phyloP scores from a whole-genome alignment of 2,888 invertebrate genomes.

The Himalopsyche japonica region DNA sequence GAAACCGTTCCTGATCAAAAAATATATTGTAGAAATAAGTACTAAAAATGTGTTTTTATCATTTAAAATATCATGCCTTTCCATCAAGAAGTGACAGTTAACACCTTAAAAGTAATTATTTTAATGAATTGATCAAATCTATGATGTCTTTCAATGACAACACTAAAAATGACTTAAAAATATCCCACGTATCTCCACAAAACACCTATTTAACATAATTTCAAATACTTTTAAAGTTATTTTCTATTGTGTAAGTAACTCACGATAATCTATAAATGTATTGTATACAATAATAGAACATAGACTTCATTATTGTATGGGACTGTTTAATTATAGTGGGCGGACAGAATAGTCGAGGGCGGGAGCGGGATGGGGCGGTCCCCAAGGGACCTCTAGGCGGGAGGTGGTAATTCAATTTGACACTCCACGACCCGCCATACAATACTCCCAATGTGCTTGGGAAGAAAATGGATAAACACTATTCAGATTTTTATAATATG shows the following conservation, averaged over 20 bases:
- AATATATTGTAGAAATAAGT: too few relatives aligned
- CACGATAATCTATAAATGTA: background rate
- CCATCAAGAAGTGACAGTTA: too few relatives aligned
- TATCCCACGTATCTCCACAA: too few relatives aligned
- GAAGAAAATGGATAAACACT: too few relatives aligned
- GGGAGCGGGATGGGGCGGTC: conserved; percentile 39
- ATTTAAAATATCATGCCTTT: too few relatives aligned
- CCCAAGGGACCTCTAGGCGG: background rate
- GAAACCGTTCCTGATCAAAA: too few relatives aligned
- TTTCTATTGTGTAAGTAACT: background rate
- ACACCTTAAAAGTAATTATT: too few relatives aligned
- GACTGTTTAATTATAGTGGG: conserved; percentile 40
- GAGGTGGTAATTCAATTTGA: conserved; percentile 52
- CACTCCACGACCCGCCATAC: conserved; percentile 44
- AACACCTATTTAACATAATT: background rate
- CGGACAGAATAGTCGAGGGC: conserved; percentile 47
- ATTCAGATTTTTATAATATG: too few relatives aligned
- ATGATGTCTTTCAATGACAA: too few relatives aligned
- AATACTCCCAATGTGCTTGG: background rate
- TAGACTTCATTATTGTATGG: background rate
- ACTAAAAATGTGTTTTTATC: too few relatives aligned
- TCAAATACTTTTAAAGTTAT: background rate
- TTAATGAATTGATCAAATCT: too few relatives aligned
- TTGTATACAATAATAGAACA: background rate
- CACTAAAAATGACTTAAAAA: too few relatives aligned